Evolutionary conservation across 2,888 invertebrate species (phyloP).

Genomic region (Anagyrus pseudococci): DNA sequence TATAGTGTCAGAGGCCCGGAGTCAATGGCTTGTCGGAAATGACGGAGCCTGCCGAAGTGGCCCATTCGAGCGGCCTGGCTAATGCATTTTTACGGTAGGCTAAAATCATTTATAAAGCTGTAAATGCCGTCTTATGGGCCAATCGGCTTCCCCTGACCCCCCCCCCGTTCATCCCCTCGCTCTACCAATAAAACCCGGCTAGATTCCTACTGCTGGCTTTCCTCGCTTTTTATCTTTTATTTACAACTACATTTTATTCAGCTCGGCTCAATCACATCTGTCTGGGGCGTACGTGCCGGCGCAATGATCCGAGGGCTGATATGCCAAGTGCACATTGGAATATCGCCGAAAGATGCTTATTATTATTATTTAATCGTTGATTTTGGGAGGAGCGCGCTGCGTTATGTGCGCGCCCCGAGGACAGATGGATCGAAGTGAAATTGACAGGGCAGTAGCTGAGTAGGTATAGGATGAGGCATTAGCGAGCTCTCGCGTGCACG

Average conservation of each 20-base stretch:
- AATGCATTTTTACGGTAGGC: slow-evolving; percentile 59
- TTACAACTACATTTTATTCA: slow-evolving; percentile 62
- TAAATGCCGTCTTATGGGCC: slow-evolving; percentile 60
- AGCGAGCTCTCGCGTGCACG: no score
- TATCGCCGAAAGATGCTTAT: no score
- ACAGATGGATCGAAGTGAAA: no score
- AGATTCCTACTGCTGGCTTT: slow-evolving; percentile 41
- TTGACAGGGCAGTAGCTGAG: no score
- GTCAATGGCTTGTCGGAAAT: background rate
- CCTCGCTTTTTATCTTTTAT: slow-evolving; percentile 48
- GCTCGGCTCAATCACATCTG: slow-evolving; percentile 63
- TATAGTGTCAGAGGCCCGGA: no score
- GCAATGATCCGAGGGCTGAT: no score
- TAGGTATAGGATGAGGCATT: no score
- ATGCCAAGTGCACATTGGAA: no score
- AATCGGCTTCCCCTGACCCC: slow-evolving; percentile 2
- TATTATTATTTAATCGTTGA: no score
- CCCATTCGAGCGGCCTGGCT: slow-evolving; percentile 38
- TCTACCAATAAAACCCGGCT: slow-evolving; percentile 57
- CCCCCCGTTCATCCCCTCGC: slow-evolving; percentile 37
- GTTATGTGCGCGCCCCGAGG: no score
- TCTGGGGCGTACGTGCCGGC: no score
- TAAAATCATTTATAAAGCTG: slow-evolving; percentile 62
- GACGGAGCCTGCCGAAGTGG: background rate
- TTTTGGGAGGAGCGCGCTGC: no score